A percentile compares a stretch with the other conserved stretches of the same genome.
phyloP scores from a whole-genome alignment of 2,888 invertebrate species.

The Stenodema calcarata region DNA sequence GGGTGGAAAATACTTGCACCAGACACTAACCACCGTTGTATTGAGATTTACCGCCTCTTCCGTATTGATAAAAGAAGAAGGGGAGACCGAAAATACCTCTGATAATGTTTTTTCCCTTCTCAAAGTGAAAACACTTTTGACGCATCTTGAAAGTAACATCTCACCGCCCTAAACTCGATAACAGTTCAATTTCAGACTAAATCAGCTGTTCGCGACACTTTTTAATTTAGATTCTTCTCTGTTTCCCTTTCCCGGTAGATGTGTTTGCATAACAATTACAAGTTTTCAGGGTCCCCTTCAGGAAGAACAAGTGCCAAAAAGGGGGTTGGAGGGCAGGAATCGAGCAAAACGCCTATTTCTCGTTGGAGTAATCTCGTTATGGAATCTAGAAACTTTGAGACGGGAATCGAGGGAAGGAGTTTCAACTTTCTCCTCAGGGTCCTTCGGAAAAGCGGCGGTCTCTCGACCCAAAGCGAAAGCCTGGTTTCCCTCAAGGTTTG shows the following conservation, averaged over 20 bases:
- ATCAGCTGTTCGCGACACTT: constrained; percentile 21
- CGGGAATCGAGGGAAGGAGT: background rate
- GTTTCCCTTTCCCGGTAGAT: background rate
- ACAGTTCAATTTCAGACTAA: constrained; percentile 17
- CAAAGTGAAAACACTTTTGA: constrained; percentile 1
- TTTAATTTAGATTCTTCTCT: constrained; percentile 1
- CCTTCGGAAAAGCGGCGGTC: background rate
- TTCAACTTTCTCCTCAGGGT: background rate
- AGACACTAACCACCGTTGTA: constrained; percentile 1
- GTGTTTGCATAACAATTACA: constrained; percentile 32
- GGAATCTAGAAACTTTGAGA: constrained; percentile 27
- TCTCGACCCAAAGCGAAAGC: background rate
- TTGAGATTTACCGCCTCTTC: constrained; percentile 25
- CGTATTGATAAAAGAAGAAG: background rate
- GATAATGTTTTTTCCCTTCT: constrained; percentile 7
- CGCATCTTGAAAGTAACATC: background rate
- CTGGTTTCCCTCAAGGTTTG: background rate
- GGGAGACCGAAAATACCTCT: background rate
- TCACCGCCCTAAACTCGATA: background rate
- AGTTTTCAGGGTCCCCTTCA: background rate
- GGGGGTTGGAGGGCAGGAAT: background rate
- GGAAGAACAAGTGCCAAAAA: background rate
- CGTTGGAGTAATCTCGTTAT: constrained; percentile 32
- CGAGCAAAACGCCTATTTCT: constrained; percentile 9
- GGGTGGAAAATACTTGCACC: background rate